Evolutionary conservation across 1,140 invertebrate species (phyloP), one percentile per base, ranked within the genome.

Genomic region (Zophobas morio): DNA sequence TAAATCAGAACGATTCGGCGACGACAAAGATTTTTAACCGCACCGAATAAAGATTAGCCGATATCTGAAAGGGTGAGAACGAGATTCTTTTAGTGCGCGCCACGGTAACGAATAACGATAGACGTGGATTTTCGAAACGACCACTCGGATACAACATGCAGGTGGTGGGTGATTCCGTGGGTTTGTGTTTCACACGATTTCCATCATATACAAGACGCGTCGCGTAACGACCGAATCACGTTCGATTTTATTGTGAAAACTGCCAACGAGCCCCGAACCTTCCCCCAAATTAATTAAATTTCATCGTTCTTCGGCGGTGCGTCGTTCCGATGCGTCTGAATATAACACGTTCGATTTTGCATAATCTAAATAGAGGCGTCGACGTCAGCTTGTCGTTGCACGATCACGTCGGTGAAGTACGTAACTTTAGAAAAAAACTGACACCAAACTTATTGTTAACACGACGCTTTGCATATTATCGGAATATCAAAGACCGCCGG

Each of bases 391-490:
- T 60, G 56, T 60, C 56, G 56, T 39, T 60, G 56, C 56, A 60
- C 37, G 56, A 33, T 60, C 56, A 39, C 35, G 56, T 60, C 56
- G 56, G n/a, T 60, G 35, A n/a, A 36, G 56, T 39, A 60, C 56
- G 35, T 36, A 42, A 37, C 47, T 32, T 32, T 20, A 20, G 47
- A 70, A 70, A 74, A 74, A 74, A 74, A 8, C 56, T 35, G 37
- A 75, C 73, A 75, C 60, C 35, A 75, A 57, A 57, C 53, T 75
- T 75, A 57, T 56, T 75, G 73, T 75, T 75, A 63, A 75, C 54
- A 42, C 46, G 46, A 37, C 74, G 56, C 35, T 75, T 63, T 75
- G 60, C 40, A 75, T 66, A 47, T 73, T 54, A 54, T 57, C 34
- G 54, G 54, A 73, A 73, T 73, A 40, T 42, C 37, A 66, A 63